Percentiles rank a stretch among this genome's conserved stretches.
phyloP scores from a whole-genome alignment of 2,888 invertebrate genomes.

The Boloria selene region DNA sequence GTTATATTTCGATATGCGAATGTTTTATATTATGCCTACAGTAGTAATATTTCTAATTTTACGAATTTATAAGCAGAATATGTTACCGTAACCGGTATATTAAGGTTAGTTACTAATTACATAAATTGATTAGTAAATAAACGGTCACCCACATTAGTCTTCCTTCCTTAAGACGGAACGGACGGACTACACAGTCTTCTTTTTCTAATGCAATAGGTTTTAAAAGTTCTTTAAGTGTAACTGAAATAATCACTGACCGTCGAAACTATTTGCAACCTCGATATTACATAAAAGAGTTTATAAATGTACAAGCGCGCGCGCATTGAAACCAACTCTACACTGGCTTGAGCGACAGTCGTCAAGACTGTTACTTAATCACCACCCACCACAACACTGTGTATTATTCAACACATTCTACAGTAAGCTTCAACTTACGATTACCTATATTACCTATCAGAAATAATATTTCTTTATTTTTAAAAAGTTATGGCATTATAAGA shows the following conservation, averaged over 20 bases:
- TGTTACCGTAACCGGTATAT: conserved; percentile 37
- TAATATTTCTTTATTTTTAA: background rate
- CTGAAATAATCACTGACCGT: too few species aligned
- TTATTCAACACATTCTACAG: conserved; percentile 21
- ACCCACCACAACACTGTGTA: conserved; percentile 27
- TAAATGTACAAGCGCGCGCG: conserved; percentile 30
- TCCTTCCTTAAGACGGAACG: conserved; percentile 5
- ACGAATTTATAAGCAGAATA: conserved; percentile 31
- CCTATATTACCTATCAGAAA: background rate
- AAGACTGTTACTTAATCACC: conserved; percentile 33
- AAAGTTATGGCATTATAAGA: too few species aligned
- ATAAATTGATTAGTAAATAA: conserved; percentile 42
- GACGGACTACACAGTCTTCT: background rate
- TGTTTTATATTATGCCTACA: conserved; percentile 4
- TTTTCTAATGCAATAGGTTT: background rate
- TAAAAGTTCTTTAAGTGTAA: too few species aligned
- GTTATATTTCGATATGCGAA: too few species aligned
- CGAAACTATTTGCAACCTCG: background rate
- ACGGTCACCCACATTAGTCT: conserved; percentile 29
- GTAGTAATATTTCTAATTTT: conserved; percentile 11
- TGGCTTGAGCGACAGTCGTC: conserved; percentile 23
- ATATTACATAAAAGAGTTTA: background rate
- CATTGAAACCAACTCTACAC: conserved; percentile 28
- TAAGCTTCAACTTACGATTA: conserved; percentile 2
- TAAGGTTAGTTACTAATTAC: conserved; percentile 41